Base-by-base conservation (phyloP, 2,113 vertebrate species). In the Condylura cristata region DNA sequence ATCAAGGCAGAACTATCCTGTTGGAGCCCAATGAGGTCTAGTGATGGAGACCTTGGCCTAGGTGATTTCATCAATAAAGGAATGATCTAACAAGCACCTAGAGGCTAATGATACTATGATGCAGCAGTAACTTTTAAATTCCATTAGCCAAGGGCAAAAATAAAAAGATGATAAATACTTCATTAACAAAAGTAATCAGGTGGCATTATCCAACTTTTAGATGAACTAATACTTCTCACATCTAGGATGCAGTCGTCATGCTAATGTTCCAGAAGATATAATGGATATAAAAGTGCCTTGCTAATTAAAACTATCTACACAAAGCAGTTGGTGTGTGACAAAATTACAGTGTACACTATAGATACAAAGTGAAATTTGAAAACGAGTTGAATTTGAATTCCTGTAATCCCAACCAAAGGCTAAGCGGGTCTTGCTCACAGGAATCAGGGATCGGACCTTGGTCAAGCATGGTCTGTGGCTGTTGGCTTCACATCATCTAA, bases 21-120 rank as follows among this genome's bases (percentile, higher is more conserved):
- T 56, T 56, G 39, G 46, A 81, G 66, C 71, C 53, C 84, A 63
- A 4, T 72, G 78, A 94, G 63, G 30, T 86, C 12, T 46, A 66
- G 37, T 61, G 68, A 39, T 22, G 3, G 61, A 70, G 53, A 61
- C 61, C 75, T 94, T 72, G 68, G 44, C 58, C 44, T 74, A 68
- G 22, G 70, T 81, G 87, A 93, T 60, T 90, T 91, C 71, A 82
- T 95, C 95, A 96, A 89, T 89, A 89, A 95, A 48, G 48, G 84
- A 96, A 60, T 87, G 84, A 87, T 71, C 60, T 81, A 80, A 65
- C 28, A 58, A 91, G 70, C 24, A 75, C 65, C 79, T 83, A 37
- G 48, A 46, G 32, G 79, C 75, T 96, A 89, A 95, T 81, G 76
- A 76, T 78, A n/a, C 37, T 26, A 17, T 22, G 53, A 91, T 86